phyloP scores from a whole-genome alignment of 2,888 invertebrate species.

The Eutolmus rufibarbis region DNA sequence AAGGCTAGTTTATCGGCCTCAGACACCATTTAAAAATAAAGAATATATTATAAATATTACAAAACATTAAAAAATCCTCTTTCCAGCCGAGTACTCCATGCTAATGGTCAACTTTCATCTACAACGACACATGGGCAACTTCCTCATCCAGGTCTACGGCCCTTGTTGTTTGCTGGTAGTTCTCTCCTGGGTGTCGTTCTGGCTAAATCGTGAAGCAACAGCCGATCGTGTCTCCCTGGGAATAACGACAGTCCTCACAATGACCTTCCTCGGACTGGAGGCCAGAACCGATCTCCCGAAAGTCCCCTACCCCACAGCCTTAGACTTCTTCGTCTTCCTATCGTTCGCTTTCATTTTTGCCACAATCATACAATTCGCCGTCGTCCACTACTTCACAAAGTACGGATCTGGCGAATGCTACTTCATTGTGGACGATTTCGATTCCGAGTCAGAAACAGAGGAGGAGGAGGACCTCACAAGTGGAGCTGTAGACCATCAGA shows the following conservation, averaged over 20 bases:
- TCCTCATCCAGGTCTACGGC: constrained; percentile 84
- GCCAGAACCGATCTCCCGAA: constrained; percentile 83
- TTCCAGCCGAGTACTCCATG: constrained; percentile 73
- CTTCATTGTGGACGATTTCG: constrained; percentile 69
- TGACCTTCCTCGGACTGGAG: constrained; percentile 83
- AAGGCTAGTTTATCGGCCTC: no score
- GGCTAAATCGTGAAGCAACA: constrained; percentile 83
- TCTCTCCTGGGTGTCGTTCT: constrained; percentile 87
- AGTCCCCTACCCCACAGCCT: constrained; percentile 85
- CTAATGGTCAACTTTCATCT: constrained; percentile 78
- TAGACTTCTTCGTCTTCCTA: constrained; percentile 83
- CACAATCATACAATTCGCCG: constrained; percentile 81
- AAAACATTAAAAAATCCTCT: no score
- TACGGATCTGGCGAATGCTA: constrained; percentile 82
- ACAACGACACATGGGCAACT: constrained; percentile 85
- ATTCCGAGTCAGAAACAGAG: constrained; percentile 69
- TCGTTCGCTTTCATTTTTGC: constrained; percentile 83
- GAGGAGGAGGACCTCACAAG: constrained; percentile 61
- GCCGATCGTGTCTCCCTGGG: constrained; percentile 83
- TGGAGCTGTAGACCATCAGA: not conserved
- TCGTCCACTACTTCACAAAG: constrained; percentile 88
- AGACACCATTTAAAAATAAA: no score
- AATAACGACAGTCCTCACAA: constrained; percentile 83
- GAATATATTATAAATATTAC: no score
- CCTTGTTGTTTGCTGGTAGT: constrained; percentile 84